Conservation (phyloP, 1,140 invertebrate species). For the Eciton burchellii region DNA sequence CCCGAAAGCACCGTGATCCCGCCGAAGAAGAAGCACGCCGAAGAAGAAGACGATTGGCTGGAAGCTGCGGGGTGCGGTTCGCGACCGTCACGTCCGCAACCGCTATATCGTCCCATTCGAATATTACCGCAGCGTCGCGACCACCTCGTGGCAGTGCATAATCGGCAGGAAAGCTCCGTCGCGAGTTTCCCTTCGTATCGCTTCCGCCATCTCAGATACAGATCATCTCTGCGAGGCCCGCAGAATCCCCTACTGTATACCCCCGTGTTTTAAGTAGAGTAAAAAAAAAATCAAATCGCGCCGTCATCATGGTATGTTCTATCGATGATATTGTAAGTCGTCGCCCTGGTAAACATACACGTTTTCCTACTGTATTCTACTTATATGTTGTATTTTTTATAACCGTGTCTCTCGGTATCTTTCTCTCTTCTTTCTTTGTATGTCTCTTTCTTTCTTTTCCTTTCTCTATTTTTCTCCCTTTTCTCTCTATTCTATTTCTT, state of each 20-base stretch:
- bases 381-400: slow-evolving; percentile 72
- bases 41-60: slow-evolving; percentile 69
- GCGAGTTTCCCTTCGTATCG: not conserved
- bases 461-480: slow-evolving; percentile 21
- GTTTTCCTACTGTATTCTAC: slow-evolving; percentile 72
- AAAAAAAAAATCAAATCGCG: slow-evolving; percentile 53
- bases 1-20: slow-evolving; percentile 64
- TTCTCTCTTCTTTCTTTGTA: not conserved
- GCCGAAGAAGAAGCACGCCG: slow-evolving; percentile 1
- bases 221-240: not conserved
- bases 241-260: not conserved
- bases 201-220: not conserved
- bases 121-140: slow-evolving; percentile 79
- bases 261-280: slow-evolving; percentile 43
- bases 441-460: slow-evolving; percentile 31
- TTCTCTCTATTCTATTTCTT: not conserved
- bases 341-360: slow-evolving; percentile 83
- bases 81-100: slow-evolving; percentile 77
- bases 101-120: slow-evolving; percentile 82
- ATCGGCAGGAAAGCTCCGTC: slow-evolving; percentile 35
- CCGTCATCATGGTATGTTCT: slow-evolving; percentile 83
- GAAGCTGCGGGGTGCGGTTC: slow-evolving; percentile 69
- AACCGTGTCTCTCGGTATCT: slow-evolving; percentile 23
- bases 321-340: slow-evolving; percentile 85
- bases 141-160: slow-evolving; percentile 63